phyloP scores from a whole-genome alignment of 2,888 invertebrate species.

The Philaethria dido region DNA sequence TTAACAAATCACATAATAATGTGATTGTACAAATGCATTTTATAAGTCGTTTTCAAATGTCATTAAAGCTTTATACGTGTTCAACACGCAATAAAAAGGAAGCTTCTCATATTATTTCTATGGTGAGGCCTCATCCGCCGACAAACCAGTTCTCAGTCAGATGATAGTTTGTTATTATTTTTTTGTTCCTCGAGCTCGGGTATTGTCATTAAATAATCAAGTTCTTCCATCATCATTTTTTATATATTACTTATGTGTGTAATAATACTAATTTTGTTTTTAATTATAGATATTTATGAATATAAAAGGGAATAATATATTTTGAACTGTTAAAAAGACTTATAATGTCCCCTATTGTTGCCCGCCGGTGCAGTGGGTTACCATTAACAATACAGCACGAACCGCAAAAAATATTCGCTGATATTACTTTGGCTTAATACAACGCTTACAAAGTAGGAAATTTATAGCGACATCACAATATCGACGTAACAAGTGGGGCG shows the following conservation, averaged over 20 bases:
- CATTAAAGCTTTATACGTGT: constrained; percentile 50
- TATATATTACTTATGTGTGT: too few species aligned
- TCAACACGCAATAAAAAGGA: constrained; percentile 60
- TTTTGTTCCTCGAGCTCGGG: constrained; percentile 58
- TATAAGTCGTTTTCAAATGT: constrained; percentile 11
- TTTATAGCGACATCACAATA: constrained; percentile 35
- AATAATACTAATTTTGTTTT: background rate
- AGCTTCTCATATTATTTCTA: constrained; percentile 64
- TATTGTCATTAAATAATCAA: constrained; percentile 45
- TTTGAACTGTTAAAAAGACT: constrained; percentile 25
- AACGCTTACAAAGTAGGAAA: constrained; percentile 33
- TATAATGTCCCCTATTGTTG: constrained; percentile 40
- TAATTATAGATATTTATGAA: background rate
- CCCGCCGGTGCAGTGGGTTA: constrained; percentile 31
- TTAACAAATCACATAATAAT: constrained; percentile 2
- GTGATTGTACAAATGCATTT: background rate
- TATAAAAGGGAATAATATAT: background rate
- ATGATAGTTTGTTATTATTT: constrained; percentile 79
- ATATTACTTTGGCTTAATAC: constrained; percentile 18
- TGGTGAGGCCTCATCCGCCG: constrained; percentile 61
- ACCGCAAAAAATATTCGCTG: constrained; percentile 27
- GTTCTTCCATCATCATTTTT: constrained; percentile 14
- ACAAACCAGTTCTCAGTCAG: constrained; percentile 72
- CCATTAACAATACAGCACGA: constrained; percentile 29
- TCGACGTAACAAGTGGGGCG: constrained; percentile 41